A percentile compares a stretch with the other conserved stretches of the same genome.
Conservation (phyloP, 2,113 vertebrate species). For the Sinocyclocheilus anshuiensis region DNA sequence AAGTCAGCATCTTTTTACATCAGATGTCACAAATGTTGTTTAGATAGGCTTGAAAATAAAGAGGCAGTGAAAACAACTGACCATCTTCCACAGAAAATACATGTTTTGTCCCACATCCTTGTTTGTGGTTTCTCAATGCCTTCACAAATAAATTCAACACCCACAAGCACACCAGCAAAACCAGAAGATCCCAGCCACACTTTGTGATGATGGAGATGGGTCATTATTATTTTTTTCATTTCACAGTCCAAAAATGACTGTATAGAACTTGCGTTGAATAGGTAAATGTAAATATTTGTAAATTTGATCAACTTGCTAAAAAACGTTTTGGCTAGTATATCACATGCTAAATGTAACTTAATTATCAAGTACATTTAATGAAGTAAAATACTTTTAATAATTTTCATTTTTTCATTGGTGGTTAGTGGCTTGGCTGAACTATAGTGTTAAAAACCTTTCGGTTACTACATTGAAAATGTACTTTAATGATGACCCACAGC, state of each 20-base stretch:
- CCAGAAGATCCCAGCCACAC: neutral
- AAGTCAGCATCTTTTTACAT: neutral
- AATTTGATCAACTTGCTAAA: too few species aligned
- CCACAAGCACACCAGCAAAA: neutral
- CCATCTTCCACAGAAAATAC: neutral
- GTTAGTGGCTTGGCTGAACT: too few species aligned
- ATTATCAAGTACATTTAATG: too few species aligned
- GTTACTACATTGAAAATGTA: neutral
- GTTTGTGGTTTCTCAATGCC: constrained; percentile 3
- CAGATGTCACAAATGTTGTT: neutral
- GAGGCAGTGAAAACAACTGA: constrained; percentile 9
- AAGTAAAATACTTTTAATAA: too few species aligned
- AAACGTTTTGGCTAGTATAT: too few species aligned
- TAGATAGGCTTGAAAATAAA: neutral
- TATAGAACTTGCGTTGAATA: neutral
- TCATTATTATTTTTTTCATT: neutral
- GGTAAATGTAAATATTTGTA: neutral
- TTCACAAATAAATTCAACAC: neutral
- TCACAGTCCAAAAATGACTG: neutral
- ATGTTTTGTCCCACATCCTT: neutral
- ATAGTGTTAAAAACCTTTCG: neutral
- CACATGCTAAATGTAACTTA: too few species aligned
- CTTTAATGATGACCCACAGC: neutral
- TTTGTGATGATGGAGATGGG: neutral
- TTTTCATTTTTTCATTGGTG: too few species aligned